phyloP scores from a whole-genome alignment of 2,113 vertebrate species.

The Pitta sordida region DNA sequence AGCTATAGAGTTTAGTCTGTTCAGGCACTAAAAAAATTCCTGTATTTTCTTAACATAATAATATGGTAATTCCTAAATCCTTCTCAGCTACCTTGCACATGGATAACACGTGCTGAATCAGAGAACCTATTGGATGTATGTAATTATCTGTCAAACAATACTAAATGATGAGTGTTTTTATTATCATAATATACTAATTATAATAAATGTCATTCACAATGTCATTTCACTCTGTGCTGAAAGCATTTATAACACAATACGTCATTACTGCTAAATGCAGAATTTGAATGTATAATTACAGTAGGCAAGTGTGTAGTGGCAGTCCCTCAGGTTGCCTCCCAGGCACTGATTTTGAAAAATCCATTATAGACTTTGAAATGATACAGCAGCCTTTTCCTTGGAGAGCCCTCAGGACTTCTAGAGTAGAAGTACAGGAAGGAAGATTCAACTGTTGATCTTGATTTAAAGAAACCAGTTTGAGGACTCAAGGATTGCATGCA shows the following conservation, averaged over 20 bases:
- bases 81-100: neutral
- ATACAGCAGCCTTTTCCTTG: neutral
- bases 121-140: neutral
- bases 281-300: neutral
- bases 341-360: neutral
- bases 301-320: neutral
- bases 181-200: neutral
- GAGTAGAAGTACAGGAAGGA: neutral
- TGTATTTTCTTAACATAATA: neutral
- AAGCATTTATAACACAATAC: neutral
- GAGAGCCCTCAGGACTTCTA: neutral
- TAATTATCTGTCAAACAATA: neutral
- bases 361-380: neutral
- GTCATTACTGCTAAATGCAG: neutral
- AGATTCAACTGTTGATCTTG: neutral
- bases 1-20: neutral
- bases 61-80: neutral
- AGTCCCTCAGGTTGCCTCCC: neutral
- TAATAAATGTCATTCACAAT: neutral
- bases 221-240: neutral
- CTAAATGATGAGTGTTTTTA: neutral
- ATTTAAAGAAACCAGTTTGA: too few species aligned
- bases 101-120: neutral
- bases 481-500: too few species aligned
- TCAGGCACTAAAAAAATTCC: neutral